A percentile compares a stretch with the other conserved stretches of the same genome.
These are phyloP conservation scores for Hepsetus odoe DNA, from an alignment of 2,113 vertebrate genomes.

Conservation along the genomic window DNA sequence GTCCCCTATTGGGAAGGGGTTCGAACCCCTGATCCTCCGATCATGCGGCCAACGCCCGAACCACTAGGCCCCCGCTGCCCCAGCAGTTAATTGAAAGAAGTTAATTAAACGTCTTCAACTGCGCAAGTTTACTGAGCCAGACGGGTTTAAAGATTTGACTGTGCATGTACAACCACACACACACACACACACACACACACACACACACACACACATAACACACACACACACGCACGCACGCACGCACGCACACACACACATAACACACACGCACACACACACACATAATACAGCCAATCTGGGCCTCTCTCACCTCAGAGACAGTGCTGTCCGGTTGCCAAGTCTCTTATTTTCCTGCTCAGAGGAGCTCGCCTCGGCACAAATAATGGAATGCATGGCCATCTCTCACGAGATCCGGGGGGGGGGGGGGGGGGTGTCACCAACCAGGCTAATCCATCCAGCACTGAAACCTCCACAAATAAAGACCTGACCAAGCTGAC, in stretches of 20 bases:
- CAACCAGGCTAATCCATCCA: conserved; percentile 75
- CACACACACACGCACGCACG: no score
- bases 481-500: conserved; percentile 66
- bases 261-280: neutral
- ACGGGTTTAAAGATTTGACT: neutral
- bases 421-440: conserved; percentile 67
- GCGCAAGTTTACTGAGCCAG: no score
- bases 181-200: no score
- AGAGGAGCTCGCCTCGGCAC: conserved; percentile 67
- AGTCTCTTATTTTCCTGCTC: conserved; percentile 71
- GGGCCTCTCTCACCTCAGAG: conserved; percentile 50
- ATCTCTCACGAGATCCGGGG: conserved; percentile 63
- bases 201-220: no score
- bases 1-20: no score
- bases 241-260: neutral
- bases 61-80: no score
- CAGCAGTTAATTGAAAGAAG: no score
- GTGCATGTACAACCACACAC: neutral
- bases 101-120: no score
- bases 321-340: conserved; percentile 63
- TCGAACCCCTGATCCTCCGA: no score
- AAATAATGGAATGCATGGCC: conserved; percentile 75
- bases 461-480: conserved; percentile 69
- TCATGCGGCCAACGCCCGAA: no score
- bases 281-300: conserved; percentile 40